These are phyloP conservation scores for Camptogramma bilineatum DNA, from an alignment of 2,888 invertebrate species.

Conservation along the genomic window DNA sequence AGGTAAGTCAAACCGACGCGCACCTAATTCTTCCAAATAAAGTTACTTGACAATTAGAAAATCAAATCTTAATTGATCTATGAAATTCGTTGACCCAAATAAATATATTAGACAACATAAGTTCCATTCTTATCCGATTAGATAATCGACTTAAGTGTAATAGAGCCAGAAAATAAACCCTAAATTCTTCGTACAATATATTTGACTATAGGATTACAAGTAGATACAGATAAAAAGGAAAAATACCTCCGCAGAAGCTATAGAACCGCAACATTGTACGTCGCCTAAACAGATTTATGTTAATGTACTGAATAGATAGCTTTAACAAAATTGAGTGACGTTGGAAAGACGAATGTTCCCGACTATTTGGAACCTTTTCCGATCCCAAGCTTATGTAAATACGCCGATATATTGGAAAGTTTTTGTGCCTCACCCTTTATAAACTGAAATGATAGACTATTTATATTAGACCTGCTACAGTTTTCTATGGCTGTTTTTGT, in stretches of 20 bases:
- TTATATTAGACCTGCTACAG: conserved; percentile 41
- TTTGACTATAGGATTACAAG: neutral
- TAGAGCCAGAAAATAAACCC: neutral
- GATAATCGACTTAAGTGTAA: neutral
- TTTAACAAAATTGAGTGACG: conserved; percentile 61
- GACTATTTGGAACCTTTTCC: conserved; percentile 56
- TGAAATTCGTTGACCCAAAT: too few relatives aligned
- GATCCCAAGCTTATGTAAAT: conserved; percentile 58
- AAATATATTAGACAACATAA: too few relatives aligned
- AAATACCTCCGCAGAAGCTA: conserved; percentile 1
- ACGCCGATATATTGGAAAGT: conserved; percentile 50
- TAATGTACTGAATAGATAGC: conserved; percentile 51
- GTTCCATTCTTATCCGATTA: too few relatives aligned
- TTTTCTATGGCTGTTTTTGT: conserved; percentile 32
- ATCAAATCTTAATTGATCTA: too few relatives aligned
- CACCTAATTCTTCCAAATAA: too few relatives aligned
- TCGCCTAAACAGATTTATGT: conserved; percentile 41
- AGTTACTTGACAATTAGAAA: too few relatives aligned
- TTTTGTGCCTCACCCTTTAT: conserved; percentile 49
- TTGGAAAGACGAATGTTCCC: conserved; percentile 57
- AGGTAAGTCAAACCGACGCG: too few relatives aligned
- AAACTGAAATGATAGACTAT: conserved; percentile 49
- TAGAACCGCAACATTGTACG: conserved; percentile 29
- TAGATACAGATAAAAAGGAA: neutral
- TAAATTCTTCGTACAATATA: neutral